A percentile compares a stretch with the other conserved stretches of the same genome.
phyloP scores from a whole-genome alignment of 2,797 vertebrate species.

The Neosilurus mollespiculum region DNA sequence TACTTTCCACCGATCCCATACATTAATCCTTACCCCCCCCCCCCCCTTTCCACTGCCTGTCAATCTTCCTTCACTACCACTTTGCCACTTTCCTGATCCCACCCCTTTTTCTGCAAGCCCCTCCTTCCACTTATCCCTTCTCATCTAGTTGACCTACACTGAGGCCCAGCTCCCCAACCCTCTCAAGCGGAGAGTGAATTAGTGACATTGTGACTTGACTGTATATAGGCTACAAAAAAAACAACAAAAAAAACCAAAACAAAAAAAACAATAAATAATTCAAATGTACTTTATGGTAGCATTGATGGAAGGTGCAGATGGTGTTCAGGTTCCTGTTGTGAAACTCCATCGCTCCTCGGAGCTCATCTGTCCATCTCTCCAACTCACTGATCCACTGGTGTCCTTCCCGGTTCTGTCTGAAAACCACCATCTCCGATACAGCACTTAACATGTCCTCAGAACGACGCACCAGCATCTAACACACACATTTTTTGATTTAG shows the following conservation, averaged over 20 bases:
- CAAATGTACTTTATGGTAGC: conserved; percentile 63
- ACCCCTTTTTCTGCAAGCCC: background rate
- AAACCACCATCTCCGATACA: conserved; percentile 46
- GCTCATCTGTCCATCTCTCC: conserved; percentile 63
- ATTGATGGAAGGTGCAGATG: conserved; percentile 65
- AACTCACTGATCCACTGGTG: conserved; percentile 67
- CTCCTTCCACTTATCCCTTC: too few species aligned
- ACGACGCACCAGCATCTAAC: conserved; percentile 65
- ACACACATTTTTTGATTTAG: background rate
- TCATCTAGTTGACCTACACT: background rate
- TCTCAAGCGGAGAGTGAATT: too few species aligned
- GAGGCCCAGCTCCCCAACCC: background rate
- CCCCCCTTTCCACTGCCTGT: background rate
- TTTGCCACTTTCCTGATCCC: background rate
- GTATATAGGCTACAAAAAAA: background rate
- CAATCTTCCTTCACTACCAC: background rate
- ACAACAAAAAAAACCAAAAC: background rate
- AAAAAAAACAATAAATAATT: background rate
- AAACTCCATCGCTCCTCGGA: conserved; percentile 60
- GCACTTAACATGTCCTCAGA: conserved; percentile 69
- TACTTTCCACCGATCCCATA: background rate
- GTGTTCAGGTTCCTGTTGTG: conserved; percentile 65
- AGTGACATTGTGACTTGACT: background rate
- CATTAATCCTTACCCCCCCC: too few species aligned
- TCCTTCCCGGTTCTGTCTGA: conserved; percentile 21